Conservation (phyloP, 2,113 vertebrate genomes). For the Catagonus wagneri region DNA sequence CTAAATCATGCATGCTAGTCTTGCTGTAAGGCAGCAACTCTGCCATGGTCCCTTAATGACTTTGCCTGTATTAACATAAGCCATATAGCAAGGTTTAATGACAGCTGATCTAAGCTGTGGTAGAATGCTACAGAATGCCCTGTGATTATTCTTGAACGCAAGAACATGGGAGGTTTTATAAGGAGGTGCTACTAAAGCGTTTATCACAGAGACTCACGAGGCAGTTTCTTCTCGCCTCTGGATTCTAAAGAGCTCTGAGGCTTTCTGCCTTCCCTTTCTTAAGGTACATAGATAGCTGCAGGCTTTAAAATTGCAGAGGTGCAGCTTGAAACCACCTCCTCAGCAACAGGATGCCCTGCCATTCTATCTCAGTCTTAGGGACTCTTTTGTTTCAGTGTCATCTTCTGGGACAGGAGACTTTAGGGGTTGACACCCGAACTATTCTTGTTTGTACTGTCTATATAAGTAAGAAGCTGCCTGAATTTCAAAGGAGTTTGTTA, state of each 20-base stretch:
- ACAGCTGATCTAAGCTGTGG: rapidly evolving
- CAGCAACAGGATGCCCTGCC: rapidly evolving
- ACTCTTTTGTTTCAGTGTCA: not conserved
- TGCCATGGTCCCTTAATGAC: not conserved
- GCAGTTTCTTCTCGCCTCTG: not conserved
- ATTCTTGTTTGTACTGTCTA: not conserved
- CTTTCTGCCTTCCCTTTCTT: rapidly evolving
- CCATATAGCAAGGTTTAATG: not conserved
- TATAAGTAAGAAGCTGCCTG: not conserved
- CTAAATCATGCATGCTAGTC: not conserved
- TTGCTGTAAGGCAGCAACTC: not conserved
- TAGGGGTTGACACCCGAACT: not conserved
- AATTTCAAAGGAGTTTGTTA: not conserved
- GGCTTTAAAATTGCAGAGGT: not conserved
- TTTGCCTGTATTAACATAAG: rapidly evolving
- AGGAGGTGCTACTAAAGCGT: rapidly evolving
- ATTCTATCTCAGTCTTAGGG: not conserved
- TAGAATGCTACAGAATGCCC: rapidly evolving
- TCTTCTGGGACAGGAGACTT: too few species aligned
- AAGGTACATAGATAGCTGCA: rapidly evolving
- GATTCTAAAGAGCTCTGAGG: not conserved
- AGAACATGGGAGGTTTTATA: not conserved
- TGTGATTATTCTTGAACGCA: rapidly evolving
- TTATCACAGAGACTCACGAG: not conserved
- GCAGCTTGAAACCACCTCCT: not conserved